Evolutionary conservation across 2,797 vertebrate species (phyloP).

Genomic region (Malurus leucopterus): DNA sequence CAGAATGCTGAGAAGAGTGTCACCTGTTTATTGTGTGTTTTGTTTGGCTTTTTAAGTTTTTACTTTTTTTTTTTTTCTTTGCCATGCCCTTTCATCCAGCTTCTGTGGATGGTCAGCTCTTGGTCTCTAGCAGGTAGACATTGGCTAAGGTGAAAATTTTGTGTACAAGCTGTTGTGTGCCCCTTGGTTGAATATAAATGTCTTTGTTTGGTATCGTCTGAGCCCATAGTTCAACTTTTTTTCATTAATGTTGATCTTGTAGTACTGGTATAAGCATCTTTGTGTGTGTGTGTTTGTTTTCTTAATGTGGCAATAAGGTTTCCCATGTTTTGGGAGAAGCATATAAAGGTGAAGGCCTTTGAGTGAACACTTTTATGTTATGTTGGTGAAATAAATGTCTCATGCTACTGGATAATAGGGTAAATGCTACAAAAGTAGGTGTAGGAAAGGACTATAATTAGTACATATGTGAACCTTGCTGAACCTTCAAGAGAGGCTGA

Average conservation of each 20-base stretch:
- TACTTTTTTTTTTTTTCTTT: background rate
- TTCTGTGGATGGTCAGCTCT: background rate
- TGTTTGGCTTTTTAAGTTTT: background rate
- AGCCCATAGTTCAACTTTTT: background rate
- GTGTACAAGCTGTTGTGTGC: background rate
- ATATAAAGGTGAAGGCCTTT: background rate
- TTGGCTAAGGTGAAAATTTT: background rate
- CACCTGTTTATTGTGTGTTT: background rate
- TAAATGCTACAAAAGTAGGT: background rate
- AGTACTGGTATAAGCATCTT: background rate
- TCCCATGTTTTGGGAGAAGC: background rate
- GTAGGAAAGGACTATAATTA: background rate
- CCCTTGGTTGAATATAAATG: background rate
- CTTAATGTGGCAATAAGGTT: background rate
- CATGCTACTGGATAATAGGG: background rate
- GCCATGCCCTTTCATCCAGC: background rate
- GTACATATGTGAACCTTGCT: background rate
- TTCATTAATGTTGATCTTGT: background rate
- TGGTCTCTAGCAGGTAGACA: background rate
- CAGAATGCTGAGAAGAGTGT: background rate
- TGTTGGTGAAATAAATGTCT: background rate
- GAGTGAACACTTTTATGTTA: background rate
- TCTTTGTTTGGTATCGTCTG: background rate
- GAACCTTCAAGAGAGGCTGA: background rate
- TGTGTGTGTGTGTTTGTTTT: background rate